Conservation (phyloP, 2,797 vertebrate genomes). For the Prionace glauca region DNA sequence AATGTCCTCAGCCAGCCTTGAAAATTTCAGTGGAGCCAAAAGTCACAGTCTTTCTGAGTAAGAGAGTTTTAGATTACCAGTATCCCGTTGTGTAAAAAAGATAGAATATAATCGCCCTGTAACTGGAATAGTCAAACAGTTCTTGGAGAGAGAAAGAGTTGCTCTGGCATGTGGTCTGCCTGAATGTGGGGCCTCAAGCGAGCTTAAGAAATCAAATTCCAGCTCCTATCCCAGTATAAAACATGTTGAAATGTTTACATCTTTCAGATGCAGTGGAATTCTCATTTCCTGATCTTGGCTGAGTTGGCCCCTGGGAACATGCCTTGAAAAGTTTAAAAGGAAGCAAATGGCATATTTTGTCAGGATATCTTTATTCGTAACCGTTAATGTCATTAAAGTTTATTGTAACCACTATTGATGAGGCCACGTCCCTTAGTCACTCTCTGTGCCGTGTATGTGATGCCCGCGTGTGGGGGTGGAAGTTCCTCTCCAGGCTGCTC, state of each 20-base stretch:
- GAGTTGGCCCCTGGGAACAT: no score
- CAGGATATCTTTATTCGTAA: neutral
- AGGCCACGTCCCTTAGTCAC: neutral
- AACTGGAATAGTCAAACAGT: neutral
- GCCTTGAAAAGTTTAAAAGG: neutral
- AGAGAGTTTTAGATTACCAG: neutral
- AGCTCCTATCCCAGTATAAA: neutral
- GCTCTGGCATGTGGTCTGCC: neutral
- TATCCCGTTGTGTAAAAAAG: neutral
- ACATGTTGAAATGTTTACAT: neutral
- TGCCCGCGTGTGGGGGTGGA: neutral
- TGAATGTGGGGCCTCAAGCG: neutral
- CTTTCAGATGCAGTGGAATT: neutral
- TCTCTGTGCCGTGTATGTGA: neutral
- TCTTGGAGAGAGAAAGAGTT: neutral
- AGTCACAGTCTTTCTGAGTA: neutral
- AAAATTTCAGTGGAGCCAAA: neutral
- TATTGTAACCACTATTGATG: neutral
- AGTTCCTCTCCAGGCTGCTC: neutral
- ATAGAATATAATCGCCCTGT: neutral
- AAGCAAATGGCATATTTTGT: neutral
- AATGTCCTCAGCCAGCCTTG: neutral
- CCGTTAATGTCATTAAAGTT: neutral
- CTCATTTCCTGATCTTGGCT: slow-evolving; percentile 10
- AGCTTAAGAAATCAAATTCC: neutral